Evolutionary conservation across 2,888 invertebrate genomes (phyloP).

Genomic region (Halictus ligatus): DNA sequence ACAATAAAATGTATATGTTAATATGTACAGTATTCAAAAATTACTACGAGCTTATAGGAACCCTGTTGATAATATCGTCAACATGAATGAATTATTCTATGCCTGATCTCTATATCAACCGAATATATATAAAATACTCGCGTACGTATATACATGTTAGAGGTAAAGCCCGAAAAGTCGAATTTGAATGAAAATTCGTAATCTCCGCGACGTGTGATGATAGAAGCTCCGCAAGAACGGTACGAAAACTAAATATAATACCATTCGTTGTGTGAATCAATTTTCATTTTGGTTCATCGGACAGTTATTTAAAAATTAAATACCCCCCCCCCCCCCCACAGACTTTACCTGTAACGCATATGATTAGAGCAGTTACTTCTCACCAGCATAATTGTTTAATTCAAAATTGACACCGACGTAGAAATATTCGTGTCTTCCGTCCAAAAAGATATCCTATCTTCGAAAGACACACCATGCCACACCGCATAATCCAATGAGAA

Average conservation of each 20-base stretch:
- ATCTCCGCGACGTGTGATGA: conserved; percentile 11
- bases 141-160: conserved; percentile 54
- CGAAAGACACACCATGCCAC: conserved; percentile 21
- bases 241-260: conserved; percentile 56
- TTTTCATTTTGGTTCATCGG: conserved; percentile 10
- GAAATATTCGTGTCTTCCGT: conserved; percentile 31
- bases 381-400: conserved; percentile 43
- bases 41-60: conserved; percentile 68
- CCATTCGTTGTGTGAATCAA: conserved; percentile 50
- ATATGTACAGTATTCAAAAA: conserved; percentile 62
- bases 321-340: background rate
- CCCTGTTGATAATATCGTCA: conserved; percentile 64
- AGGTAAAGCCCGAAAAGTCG: conserved; percentile 58
- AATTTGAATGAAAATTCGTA: conserved; percentile 11
- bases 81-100: conserved; percentile 50
- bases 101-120: conserved; percentile 48
- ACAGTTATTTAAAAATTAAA: conserved; percentile 55
- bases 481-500: conserved; percentile 28
- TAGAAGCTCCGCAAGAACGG: conserved; percentile 24
- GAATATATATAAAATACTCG: conserved; percentile 62
- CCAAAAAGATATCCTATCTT: conserved; percentile 5
- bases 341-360: conserved; percentile 64
- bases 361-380: conserved; percentile 44
- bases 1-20: conserved; percentile 50
- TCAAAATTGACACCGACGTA: conserved; percentile 38